Percentiles rank a stretch among this genome's conserved stretches.
Conservation (phyloP, 2,797 vertebrate genomes). For the Phrynocephalus vlangalii region DNA sequence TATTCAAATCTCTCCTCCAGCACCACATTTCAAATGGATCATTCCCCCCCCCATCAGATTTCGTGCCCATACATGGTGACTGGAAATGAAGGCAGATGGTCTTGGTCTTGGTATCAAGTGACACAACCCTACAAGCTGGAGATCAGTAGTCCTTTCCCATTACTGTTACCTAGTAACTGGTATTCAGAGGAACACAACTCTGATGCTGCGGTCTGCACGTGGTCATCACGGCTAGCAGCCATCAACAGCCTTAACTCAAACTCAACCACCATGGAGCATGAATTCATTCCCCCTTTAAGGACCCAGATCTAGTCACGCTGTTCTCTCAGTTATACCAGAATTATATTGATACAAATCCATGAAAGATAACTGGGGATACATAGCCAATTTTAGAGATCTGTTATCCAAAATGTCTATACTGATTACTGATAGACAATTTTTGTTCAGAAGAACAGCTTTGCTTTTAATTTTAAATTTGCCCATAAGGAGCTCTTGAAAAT, state of each 20-base stretch:
- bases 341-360: not conserved
- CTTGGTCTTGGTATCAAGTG: too few relatives aligned
- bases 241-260: not conserved
- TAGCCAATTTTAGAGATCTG: not conserved
- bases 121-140: not conserved
- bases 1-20: too few relatives aligned
- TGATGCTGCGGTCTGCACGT: not conserved
- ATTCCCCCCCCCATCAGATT: too few relatives aligned
- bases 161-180: not conserved
- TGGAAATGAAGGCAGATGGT: too few relatives aligned
- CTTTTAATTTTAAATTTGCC: too few relatives aligned
- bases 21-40: too few relatives aligned
- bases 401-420: not conserved
- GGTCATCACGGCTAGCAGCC: not conserved
- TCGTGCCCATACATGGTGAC: too few relatives aligned
- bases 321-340: not conserved
- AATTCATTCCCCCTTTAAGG: too few relatives aligned
- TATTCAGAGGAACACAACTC: not conserved
- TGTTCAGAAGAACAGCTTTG: not conserved
- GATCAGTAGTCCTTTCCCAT: not conserved
- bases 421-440: not conserved
- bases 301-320: not conserved
- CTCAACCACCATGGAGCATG: not conserved
- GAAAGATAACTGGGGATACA: not conserved
- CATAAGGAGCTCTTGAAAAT: conserved; percentile 44